Evolutionary conservation across 2,797 vertebrate genomes (phyloP), one percentile per base, ranked within the genome.

Genomic region (Neosilurus mollespiculum): DNA sequence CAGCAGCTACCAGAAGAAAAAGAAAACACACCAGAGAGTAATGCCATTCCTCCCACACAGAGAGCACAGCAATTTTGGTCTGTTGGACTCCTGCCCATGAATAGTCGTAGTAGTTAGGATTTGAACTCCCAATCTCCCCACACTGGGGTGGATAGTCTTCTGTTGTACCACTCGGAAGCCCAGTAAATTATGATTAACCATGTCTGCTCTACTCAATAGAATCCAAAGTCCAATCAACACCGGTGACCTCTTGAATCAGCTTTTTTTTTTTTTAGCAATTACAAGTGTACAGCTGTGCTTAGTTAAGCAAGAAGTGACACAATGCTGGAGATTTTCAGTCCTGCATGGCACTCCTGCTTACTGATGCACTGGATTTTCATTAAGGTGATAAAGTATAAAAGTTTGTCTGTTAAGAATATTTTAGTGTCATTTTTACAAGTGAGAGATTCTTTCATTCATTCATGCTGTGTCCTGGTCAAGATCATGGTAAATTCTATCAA

Each of bases 231-330:
- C 76, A 54, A 16, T 49, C 24, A 67, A 70, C 24, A 51, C 69
- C 51, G 7, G 10, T 77, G 73, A 78, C 69, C 49, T 82, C 30
- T 59, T 61, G 61, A 73, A 59, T 85, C 30, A 30, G 30, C 30
- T 30, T 30, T 30, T 30, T 81, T 86, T 70, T 62, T 61, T 85
- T 77, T 43, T 12, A 83, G 34, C 75, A 83, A 76, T 87, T 83
- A 70, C 77, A 86, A 14, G 76, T 83, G 14, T 26, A 61, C 67
- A 81, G 22, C 62, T 37, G 26, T 56, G 80, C 49, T 72, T 75
- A 72, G 59, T 26, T 8, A 61, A 59, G 49, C 59, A 65, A 76
- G 59, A 85, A 65, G 72, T 14, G 24, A 49, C 43, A 67, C 24
- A 37, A 71, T 84, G 84, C 18, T 62, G 72, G 22, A 83, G 73